phyloP scores from a whole-genome alignment of 2,888 invertebrate genomes.

The Phengaris arion region DNA sequence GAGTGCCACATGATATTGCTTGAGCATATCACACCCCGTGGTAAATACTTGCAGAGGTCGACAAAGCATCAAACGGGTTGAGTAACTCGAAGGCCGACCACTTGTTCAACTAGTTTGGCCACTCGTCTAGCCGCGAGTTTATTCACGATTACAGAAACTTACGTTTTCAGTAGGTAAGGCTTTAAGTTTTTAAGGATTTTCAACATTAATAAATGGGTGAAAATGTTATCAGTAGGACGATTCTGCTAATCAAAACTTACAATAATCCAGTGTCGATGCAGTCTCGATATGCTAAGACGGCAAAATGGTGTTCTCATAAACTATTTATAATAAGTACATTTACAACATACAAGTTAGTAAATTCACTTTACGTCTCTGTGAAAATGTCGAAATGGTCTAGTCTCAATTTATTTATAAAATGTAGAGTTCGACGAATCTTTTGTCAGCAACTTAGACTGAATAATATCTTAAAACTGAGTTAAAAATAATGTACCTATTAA shows the following conservation, averaged over 20 bases:
- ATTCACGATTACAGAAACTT: background rate
- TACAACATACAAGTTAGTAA: too few species aligned
- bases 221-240: too few species aligned
- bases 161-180: background rate
- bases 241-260: too few species aligned
- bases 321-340: too few species aligned
- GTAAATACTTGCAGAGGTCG: conserved; percentile 10
- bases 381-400: too few species aligned
- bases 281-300: too few species aligned
- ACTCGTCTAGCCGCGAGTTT: background rate
- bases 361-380: too few species aligned
- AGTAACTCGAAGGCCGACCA: conserved; percentile 16
- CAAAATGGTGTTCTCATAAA: too few species aligned
- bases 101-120: conserved; percentile 3
- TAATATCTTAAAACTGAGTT: background rate
- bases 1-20: too few species aligned
- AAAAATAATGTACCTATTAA: background rate
- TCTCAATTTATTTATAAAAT: background rate
- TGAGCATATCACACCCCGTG: background rate
- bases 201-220: too few species aligned
- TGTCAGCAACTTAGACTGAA: background rate
- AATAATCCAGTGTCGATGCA: too few species aligned
- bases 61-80: conserved; percentile 11
- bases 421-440: background rate
- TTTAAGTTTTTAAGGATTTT: background rate